Percentiles rank a stretch among this genome's conserved stretches.
Conservation (phyloP, 2,113 vertebrate species). For the Ornithorhynchus anatinus region DNA sequence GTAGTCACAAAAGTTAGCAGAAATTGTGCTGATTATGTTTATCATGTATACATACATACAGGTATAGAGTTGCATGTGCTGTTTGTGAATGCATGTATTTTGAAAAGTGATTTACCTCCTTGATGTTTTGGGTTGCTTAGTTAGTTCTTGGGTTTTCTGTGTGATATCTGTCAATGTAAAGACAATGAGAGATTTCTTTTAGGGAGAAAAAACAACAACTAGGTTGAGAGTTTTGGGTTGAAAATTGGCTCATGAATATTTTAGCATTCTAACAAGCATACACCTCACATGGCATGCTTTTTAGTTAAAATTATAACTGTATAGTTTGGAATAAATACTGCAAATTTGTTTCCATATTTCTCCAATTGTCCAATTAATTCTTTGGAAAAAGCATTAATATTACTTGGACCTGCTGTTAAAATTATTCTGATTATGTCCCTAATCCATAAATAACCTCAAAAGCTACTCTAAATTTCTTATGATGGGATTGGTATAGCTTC, state of each 20-base stretch:
- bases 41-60: slow-evolving; percentile 4
- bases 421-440: slow-evolving; percentile 15
- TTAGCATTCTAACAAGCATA: slow-evolving; percentile 31
- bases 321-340: neutral
- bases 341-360: no score
- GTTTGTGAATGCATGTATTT: slow-evolving; percentile 29
- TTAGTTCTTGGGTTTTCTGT: no score
- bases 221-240: slow-evolving; percentile 39
- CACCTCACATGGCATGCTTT: slow-evolving; percentile 9
- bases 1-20: slow-evolving; percentile 16
- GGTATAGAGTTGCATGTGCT: neutral
- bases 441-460: slow-evolving; percentile 24
- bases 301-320: slow-evolving; percentile 33
- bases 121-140: slow-evolving; percentile 19
- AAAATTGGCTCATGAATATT: slow-evolving; percentile 48
- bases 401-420: slow-evolving; percentile 7
- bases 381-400: slow-evolving; percentile 13
- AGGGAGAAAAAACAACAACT: neutral
- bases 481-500: slow-evolving; percentile 18
- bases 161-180: slow-evolving; percentile 10
- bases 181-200: slow-evolving; percentile 38
- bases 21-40: slow-evolving; percentile 18
- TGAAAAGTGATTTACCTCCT: slow-evolving; percentile 24
- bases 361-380: no score
- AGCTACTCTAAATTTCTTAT: slow-evolving; percentile 27